Percentiles rank a stretch among this genome's conserved stretches.
These are phyloP conservation scores for Trichosurus vulpecula DNA, from an alignment of 2,797 vertebrate species.

Conservation along the genomic window DNA sequence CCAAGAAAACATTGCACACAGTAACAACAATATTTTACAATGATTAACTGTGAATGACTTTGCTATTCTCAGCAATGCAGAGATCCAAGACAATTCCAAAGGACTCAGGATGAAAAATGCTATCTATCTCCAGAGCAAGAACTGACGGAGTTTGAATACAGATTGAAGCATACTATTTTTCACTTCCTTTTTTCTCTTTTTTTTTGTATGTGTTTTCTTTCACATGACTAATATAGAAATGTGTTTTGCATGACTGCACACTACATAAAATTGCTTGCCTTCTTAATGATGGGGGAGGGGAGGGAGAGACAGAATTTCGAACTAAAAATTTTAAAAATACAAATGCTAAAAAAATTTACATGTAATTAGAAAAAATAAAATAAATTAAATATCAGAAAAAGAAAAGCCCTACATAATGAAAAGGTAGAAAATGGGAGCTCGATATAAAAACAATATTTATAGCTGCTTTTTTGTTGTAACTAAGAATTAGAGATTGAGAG, in stretches of 20 bases:
- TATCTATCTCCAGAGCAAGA: background rate
- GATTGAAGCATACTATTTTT: background rate
- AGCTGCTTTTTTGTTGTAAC: background rate
- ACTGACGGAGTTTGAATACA: background rate
- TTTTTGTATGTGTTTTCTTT: background rate
- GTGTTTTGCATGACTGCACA: background rate
- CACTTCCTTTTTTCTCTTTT: background rate
- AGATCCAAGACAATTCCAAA: background rate
- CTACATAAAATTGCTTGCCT: background rate
- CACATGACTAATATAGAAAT: background rate
- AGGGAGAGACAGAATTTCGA: background rate
- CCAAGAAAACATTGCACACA: background rate
- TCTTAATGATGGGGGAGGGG: background rate
- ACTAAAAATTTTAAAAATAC: background rate
- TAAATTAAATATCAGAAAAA: background rate
- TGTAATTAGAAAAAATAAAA: background rate
- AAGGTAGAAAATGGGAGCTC: background rate
- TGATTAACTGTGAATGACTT: background rate
- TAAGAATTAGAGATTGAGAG: no score
- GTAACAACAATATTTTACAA: background rate
- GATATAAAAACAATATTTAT: background rate
- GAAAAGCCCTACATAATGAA: background rate
- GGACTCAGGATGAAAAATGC: background rate
- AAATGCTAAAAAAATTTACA: background rate
- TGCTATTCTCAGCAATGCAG: background rate